Evolutionary conservation across 2,113 vertebrate genomes (phyloP), one percentile per base, ranked within the genome.

Genomic region (Columbina picui): DNA sequence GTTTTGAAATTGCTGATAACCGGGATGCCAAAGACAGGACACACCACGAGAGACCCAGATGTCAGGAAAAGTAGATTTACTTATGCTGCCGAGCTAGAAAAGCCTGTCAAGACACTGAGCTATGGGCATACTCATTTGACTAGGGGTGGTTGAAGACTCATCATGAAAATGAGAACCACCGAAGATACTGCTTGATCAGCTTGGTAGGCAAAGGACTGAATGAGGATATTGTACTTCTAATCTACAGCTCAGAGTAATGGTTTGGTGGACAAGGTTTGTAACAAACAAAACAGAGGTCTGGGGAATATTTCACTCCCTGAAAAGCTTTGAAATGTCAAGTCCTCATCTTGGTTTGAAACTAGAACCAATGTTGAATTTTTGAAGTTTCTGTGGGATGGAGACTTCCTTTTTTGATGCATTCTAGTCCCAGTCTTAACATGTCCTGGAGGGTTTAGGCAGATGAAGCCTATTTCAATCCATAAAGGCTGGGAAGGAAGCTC

Each of bases 61-160:
- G 21, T 9, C 19, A 53, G 43, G 15, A 49, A 63, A 56, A 87
- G 27, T 7, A 49, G 14, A 45, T 56, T 67, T 8, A 30, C 15
- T 65, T 30, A 13, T 6, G 39, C 34, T 52, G 34, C 13, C 88
- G 67, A 87, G 30, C 12, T 10, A 61, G 63, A n/a, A 45, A 80
- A 90, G 5, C 10, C 6, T 79, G 7, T 9, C 0, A 2, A 76
- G 67, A 39, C 26, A 60, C 12, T 43, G 65, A 36, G 36, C 11
- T 50, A 3, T 8, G 13, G 45, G 26, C 14, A 67, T 21, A 50
- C 2, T 68, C 15, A 60, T 47, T 34, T 30, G 32, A 74, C 0
- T 1, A 45, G 7, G 9, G 4, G 3, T 30, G 6, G 6, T 1
- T 61, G 25, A 86, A 22, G 38, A 64, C 20, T 34, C 0, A 0